Evolutionary conservation across 2,113 vertebrate genomes (phyloP), one percentile per base, ranked within the genome.

Genomic region (Campylomormyrus numenius): DNA sequence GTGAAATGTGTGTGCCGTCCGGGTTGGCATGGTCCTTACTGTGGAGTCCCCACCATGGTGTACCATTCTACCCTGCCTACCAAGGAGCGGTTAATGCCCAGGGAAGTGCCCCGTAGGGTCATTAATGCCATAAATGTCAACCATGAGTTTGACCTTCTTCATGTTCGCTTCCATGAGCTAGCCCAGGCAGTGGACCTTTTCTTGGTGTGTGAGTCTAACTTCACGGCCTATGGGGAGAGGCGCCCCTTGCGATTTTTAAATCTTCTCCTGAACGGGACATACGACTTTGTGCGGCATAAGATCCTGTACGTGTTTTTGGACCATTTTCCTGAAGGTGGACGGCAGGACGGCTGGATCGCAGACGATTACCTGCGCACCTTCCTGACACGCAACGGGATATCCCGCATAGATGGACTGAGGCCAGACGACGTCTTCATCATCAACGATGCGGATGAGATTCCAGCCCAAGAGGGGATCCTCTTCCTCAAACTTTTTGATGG

Each of bases 111-210:
- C 0, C 95, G 98, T 8, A 95, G 98, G 0, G 96, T 99, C 90
- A 97, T 99, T 94, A 99, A 99, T 0, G 98, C 98, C 92, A 98
- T 99, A 94, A 99, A 99, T 0, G 92, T 99, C 89, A 99, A 99
- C 95, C 98, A 99, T 6, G 98, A 99, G 95, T 99, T 99, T 58
- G 98, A 99, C 94, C 95, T 99, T 92, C 95, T 99, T 92, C 98
- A 98, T 0, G 97, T 97, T 17, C 98, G 98, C 89, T 99, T 99
- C 92, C 97, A 97, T 0, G 98, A 99, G 94, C 96, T 99, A 89
- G 95, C 95, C 1, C 96, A 96, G 0, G 97, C 97, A 21, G 98
- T 99, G 13, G 98, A 99, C 1, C 94, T 98, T 88, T 99, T 99
- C 0, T 94, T 99, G 66, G 94, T 99, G 66, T 99, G 98, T 0